A percentile compares a stretch with the other conserved stretches of the same genome.
Conservation (phyloP, 1,140 invertebrate genomes). For the Battus philenor region DNA sequence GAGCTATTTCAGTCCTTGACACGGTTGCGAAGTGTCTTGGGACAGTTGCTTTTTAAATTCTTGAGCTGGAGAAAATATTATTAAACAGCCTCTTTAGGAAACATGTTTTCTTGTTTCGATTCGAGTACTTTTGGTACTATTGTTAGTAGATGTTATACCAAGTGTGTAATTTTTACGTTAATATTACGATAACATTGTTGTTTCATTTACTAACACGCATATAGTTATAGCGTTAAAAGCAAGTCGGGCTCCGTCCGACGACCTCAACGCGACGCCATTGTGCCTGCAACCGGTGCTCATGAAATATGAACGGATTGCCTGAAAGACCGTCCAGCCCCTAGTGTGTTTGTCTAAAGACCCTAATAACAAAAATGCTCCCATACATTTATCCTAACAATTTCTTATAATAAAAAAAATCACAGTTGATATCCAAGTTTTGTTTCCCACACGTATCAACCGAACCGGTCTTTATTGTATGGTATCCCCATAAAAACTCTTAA, state of each 20-base stretch:
- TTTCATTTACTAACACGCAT: conserved; percentile 7
- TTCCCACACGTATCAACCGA: conserved; percentile 30
- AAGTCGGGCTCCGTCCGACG: conserved; percentile 42
- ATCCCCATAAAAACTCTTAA: conserved; percentile 31
- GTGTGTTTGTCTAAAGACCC: conserved; percentile 31
- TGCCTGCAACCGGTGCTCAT: conserved; percentile 57
- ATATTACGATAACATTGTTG: not conserved
- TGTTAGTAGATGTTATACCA: not conserved
- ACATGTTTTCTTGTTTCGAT: too few relatives aligned
- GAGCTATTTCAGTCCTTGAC: conserved; percentile 46
- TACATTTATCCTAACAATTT: conserved; percentile 17
- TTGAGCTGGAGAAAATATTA: conserved; percentile 16
- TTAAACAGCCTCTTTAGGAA: conserved; percentile 1
- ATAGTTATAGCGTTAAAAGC: conserved; percentile 39
- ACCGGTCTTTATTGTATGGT: conserved; percentile 31
- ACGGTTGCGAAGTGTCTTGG: conserved; percentile 20
- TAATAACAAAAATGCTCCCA: conserved; percentile 33
- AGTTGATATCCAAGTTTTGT: conserved; percentile 18
- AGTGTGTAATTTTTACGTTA: not conserved
- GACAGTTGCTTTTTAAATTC: conserved; percentile 22
- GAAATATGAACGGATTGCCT: conserved; percentile 64
- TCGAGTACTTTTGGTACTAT: too few relatives aligned
- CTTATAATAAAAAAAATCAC: conserved; percentile 23
- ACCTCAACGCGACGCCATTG: conserved; percentile 66
- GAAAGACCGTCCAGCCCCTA: conserved; percentile 50